Base-by-base conservation (phyloP, 1,140 invertebrate species). In the Drosophila pseudoananassae region DNA sequence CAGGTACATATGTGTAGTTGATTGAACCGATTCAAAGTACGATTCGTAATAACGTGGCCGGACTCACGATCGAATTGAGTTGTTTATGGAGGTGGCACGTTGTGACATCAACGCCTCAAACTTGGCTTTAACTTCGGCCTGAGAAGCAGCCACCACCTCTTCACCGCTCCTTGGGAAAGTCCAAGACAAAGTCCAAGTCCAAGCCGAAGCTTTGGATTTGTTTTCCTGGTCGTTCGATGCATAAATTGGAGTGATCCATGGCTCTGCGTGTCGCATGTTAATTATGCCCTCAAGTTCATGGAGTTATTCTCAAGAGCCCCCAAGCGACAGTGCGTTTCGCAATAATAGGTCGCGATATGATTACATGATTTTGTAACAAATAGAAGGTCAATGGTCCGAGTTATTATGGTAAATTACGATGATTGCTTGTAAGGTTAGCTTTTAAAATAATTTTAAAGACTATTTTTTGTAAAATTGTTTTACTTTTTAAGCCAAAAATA, bases 211-310 rank as follows among this genome's bases (percentile, higher is more conserved):
- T 68, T 79, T 59, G 50, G 56, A 68, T 80, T 65, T 43, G 59
- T 66, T 66, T 81, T 81, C 78, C 77, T 85, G 73, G 76, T 80
- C 64, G 71, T 55, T 65, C 66, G 61, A 55, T 61, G 78, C 82
- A 87, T 87, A 74, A 87, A 85, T 76, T 85, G 78, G 82, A 85
- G 68, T 85, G 74, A 75, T 76, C 68, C 56, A 59, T 51, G 46
- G 59, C n/a, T 58, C 27, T 78, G 63, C 69, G 79, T 70, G 65
- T 56, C 52, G 82, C 82, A 85, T 85, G 78, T 76, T 53, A 85
- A 85, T 81, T 69, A 65, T 65, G 33, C 52, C 46, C 46, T 45
- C 47, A 40, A 36, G 27, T 20, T 17, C 12, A n/a, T 5, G 7
- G 4, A 45, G 63, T 68, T 69, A 63, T 56, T 54, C n/a, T 15